Conservation (phyloP, 2,797 vertebrate species). For the Euphonia xanthogaster region DNA sequence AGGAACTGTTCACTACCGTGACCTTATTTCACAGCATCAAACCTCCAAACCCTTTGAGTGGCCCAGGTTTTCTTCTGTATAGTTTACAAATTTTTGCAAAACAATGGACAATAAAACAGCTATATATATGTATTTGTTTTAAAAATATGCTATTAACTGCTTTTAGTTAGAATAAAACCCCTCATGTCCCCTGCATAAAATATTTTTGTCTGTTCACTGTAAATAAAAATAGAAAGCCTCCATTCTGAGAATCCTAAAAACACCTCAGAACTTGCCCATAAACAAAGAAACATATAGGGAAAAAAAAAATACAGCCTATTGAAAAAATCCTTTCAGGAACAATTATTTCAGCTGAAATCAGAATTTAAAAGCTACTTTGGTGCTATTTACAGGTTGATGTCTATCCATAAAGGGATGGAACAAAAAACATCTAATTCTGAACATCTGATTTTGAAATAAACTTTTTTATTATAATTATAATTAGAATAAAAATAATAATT, state of each 20-base stretch:
- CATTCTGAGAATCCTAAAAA: not conserved
- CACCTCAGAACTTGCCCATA: not conserved
- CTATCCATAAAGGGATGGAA: not conserved
- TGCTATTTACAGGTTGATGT: not conserved
- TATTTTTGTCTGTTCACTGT: not conserved
- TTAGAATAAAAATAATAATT: not conserved
- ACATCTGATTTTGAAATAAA: not conserved
- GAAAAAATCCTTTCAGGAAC: not conserved
- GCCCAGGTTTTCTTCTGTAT: not conserved
- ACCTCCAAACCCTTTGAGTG: not conserved
- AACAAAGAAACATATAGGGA: not conserved
- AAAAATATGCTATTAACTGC: not conserved
- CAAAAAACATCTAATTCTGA: not conserved
- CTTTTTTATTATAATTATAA: not conserved
- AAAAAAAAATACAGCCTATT: accelerated
- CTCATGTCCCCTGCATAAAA: not conserved
- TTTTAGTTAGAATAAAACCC: not conserved
- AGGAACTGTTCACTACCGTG: not conserved
- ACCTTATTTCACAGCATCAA: not conserved
- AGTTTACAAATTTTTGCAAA: not conserved
- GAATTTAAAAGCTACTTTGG: not conserved
- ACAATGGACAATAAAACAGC: not conserved
- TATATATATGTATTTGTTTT: not conserved
- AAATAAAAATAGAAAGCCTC: not conserved
- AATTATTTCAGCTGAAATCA: not conserved